Evolutionary conservation across 2,797 vertebrate genomes (phyloP).

Genomic region (Stomatorhinus walkeri): DNA sequence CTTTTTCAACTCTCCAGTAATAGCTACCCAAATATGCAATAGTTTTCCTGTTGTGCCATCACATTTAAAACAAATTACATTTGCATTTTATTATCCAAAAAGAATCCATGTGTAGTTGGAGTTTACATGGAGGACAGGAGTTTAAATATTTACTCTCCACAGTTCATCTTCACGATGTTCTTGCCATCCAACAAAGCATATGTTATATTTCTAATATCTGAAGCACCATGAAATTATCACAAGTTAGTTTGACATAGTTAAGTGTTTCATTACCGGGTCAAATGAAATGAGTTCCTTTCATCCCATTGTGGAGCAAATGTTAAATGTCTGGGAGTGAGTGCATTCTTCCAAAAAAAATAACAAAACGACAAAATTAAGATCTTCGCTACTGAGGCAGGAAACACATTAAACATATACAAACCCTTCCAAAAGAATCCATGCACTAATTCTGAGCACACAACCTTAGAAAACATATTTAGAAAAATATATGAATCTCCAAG

Average conservation of each 20-base stretch:
- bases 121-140: neutral
- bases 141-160: neutral
- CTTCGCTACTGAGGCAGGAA: neutral
- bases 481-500: constrained; percentile 29
- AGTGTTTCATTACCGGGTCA: neutral
- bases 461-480: neutral
- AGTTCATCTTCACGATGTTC: neutral
- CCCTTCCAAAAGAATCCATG: neutral
- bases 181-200: neutral
- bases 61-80: neutral
- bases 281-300: neutral
- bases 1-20: neutral
- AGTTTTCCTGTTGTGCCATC: neutral
- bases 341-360: neutral
- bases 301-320: neutral
- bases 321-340: neutral
- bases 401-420: neutral
- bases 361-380: neutral
- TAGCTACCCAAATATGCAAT: neutral
- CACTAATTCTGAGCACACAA: neutral
- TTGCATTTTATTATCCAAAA: neutral
- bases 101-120: neutral
- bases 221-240: neutral
- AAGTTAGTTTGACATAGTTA: neutral
- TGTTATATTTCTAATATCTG: neutral